Base-by-base conservation (phyloP, 2,797 vertebrate genomes). In the Perodicticus potto region DNA sequence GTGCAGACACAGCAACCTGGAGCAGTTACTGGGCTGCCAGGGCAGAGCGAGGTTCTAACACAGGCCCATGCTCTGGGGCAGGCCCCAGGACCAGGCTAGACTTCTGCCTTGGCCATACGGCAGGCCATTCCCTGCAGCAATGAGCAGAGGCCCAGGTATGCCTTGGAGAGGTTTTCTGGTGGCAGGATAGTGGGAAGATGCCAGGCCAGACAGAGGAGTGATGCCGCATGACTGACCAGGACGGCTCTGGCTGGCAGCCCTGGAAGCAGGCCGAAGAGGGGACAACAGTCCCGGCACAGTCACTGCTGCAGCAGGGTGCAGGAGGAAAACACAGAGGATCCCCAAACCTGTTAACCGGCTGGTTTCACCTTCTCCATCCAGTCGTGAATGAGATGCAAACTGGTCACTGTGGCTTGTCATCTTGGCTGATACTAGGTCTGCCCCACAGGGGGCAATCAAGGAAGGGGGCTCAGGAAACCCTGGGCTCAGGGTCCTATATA, bases 71-170 rank as follows among this genome's bases (percentile, higher is more conserved):
- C 25, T 81, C 34, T 17, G 23, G n/a, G 19, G 23, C 45, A n/a
- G 19, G 23, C 45, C n/a, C 29, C 40, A 49, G 32, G 43, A 23
- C 69, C 25, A 34, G 37, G 40, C 6, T 7, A 43, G 32, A 11
- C 57, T 55, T 37, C 29, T 22, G 86, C n/a, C 59, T 23, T 1
- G 2, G 67, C 27, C 43, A 32, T 17, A 0, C 2, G 0, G 59
- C 3, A 9, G 59, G 67, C 45, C 40, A 12, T 11, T 7, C 34
- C 59, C 5, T 0, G 27, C 40, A 27, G 69, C 89, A 9, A 34
- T 2, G 12, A 27, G 37, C 8, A 2, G 9, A 22, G 70, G 69
- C 32, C 0, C 0, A 23, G 73, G 49, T 0, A 13, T 0, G 7
- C 57, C 77, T 45, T 9, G 7, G 53, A 63, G 25, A 16, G 70